phyloP scores from a whole-genome alignment of 2,113 vertebrate species.

The Tenrec ecaudatus region DNA sequence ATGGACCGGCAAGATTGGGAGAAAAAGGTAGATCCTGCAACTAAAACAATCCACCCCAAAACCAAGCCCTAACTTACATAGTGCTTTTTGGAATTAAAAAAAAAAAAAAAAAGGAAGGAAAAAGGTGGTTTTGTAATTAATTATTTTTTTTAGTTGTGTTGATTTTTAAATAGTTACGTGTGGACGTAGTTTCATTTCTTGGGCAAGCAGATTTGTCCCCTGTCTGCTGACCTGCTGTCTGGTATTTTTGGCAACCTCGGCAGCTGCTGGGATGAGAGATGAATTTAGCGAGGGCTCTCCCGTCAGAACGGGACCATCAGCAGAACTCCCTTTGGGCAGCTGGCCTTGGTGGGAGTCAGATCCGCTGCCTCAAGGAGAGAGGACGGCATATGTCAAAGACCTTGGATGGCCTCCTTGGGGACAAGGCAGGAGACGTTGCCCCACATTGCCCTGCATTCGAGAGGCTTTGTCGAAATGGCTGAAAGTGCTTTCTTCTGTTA shows the following conservation, averaged over 20 bases:
- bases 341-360: neutral
- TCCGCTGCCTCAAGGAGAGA: neutral
- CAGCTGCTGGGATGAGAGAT: constrained; percentile 46
- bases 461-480: neutral
- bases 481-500: constrained; percentile 13
- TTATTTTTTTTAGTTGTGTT: neutral
- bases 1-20: neutral
- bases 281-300: neutral
- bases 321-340: neutral
- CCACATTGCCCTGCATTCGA: neutral
- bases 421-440: neutral
- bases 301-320: constrained; percentile 1
- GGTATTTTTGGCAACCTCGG: neutral
- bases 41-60: neutral
- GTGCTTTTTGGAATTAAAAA: neutral
- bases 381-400: neutral
- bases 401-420: neutral
- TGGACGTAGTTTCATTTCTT: neutral
- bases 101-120: neutral
- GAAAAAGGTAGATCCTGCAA: neutral
- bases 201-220: neutral
- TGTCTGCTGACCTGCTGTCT: neutral
- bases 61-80: neutral
- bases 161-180: constrained; percentile 3
- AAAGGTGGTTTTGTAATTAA: too few species aligned